Evolutionary conservation across 2,888 invertebrate species (phyloP), one percentile per base, ranked within the genome.

Genomic region (Ligdia adustata): DNA sequence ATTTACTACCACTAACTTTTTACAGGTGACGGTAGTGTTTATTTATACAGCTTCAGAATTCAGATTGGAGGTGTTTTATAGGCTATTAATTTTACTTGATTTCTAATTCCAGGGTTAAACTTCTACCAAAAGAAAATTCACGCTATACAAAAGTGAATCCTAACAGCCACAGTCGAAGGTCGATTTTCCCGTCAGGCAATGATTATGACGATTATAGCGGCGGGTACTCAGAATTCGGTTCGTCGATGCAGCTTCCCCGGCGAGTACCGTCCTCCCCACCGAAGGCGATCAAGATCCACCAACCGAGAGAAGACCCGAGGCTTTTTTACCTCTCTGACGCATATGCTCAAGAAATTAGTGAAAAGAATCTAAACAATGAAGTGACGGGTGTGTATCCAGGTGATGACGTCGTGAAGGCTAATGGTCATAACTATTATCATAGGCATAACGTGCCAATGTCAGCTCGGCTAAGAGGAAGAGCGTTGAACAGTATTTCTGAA

Each of bases 271-370:
- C 64, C 63, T 12, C 76, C 75, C 26, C 69, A 57, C 49, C 61
- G 58, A 64, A 75, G 64, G 34, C 74, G 51, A 43, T 73, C 68
- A 75, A 79, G 66, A 53, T 82, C 53, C 72, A 86, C 70, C 69
- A 79, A 50, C 83, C 89, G 41, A 71, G 79, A 62, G 83, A 88
- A 76, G 84, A 89, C 70, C 89, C 89, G 2, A 73, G 80, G 22
- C 69, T 82, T 53, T 89, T 79, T 72, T 89, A 89, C 62, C 83
- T 82, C 52, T 88, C 88, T 79, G 79, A 81, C 66, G 61, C 80
- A 55, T 89, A 88, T 73, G 69, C 79, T 80, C 66, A 84, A 74
- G 77, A 87, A 72, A 58, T 64, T 79, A 62, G 66, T 75, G 57
- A 65, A 67, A 72, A 80, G 59, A 75, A 75, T 55, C 40, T 82